Conservation (phyloP, 2,888 invertebrate genomes). For the Agrypnus murinus region DNA sequence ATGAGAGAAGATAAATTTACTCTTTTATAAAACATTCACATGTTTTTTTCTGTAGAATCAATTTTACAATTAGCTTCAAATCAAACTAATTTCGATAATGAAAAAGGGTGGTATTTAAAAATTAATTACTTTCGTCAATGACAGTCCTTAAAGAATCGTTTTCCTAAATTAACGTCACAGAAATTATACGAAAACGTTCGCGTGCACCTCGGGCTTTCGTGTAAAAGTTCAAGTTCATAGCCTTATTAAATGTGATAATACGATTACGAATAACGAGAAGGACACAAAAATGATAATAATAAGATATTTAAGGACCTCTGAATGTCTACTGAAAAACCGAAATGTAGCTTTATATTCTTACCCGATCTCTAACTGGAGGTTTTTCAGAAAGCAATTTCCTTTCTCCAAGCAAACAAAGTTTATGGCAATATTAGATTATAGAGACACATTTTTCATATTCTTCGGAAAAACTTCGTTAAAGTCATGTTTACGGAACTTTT, state of each 20-base stretch:
- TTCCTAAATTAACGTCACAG: constrained; percentile 15
- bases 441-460: constrained; percentile 25
- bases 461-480: constrained; percentile 12
- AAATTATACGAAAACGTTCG: constrained; percentile 3
- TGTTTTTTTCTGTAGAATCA: not conserved
- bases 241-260: constrained; percentile 23
- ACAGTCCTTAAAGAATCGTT: constrained; percentile 9
- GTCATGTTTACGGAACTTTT: constrained; percentile 1
- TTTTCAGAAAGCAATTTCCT: constrained; percentile 12
- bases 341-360: constrained; percentile 1
- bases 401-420: constrained; percentile 17
- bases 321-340: not conserved
- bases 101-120: not conserved
- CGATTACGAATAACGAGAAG: constrained; percentile 14
- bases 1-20: not conserved
- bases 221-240: constrained; percentile 4
- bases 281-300: constrained; percentile 21
- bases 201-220: not conserved
- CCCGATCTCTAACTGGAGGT: not conserved
- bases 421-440: constrained; percentile 6
- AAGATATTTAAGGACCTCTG: constrained; percentile 13
- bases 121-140: constrained; percentile 22
- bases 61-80: too few relatives aligned
- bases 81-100: not conserved
- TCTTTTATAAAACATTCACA: not conserved